Base-by-base conservation (phyloP, 2,888 invertebrate species). In the Mystacides longicornis region DNA sequence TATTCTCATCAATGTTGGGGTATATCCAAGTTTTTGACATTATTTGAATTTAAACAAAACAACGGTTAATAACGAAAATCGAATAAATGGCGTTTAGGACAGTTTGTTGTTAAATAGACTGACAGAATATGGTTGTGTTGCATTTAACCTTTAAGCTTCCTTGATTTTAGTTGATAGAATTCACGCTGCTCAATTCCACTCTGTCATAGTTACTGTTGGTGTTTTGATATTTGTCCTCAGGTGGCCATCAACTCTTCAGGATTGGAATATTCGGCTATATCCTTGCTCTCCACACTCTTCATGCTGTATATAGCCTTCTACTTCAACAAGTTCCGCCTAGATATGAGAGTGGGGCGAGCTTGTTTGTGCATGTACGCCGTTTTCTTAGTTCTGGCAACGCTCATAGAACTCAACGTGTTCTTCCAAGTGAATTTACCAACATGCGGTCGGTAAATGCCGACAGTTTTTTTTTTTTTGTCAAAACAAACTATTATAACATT, bases 381-480 rank as follows among this genome's bases (percentile, higher is more conserved):
- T 64, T 93, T 94, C 70, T 81, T 93, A 60, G 83, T 91, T 52
- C 79, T 94, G 63, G 92, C 93, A 53, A 91, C 90, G 62, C 80
- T 94, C 64, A 93, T 93, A 67, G 94, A 94, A 77, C 81, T 93
- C 66, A 94, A 94, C 73, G 89, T 92, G 62, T 93, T 94, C 83
- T 93, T 92, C 78, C 85, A 85, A 65, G 90, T 93, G 65, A 93
- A 93, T 75, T 79, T 89, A 64, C 92, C 91, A 64, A 89, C 91
- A 59, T 93, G 93, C 74, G 81, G 80, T 69, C 79, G 83, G 69
- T 77, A 68, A 70, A 37, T 22, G 20, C 18, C 4, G 20, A 37
- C n/a, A 20, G 14, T n/a, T n/a, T n/a, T n/a, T n/a, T n/a, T n/a
- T n/a, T n/a, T n/a, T n/a, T n/a, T n/a, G n/a, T n/a, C n/a, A n/a